phyloP scores from a whole-genome alignment of 2,888 invertebrate genomes.

The Mimas tiliae region DNA sequence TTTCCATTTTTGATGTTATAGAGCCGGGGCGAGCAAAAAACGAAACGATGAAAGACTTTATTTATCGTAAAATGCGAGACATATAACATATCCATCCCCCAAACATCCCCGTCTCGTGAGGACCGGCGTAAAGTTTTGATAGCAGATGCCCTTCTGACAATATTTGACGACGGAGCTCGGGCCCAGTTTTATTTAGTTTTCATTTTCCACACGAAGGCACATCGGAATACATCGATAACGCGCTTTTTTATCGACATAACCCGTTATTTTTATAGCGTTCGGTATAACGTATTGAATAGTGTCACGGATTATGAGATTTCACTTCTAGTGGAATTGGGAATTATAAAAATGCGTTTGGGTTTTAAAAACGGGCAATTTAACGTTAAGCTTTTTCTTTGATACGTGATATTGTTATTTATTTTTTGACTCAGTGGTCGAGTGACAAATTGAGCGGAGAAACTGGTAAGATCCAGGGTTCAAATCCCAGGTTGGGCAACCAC shows the following conservation, averaged over 20 bases:
- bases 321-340: not conserved
- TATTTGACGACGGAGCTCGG: constrained; percentile 58
- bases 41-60: constrained; percentile 17
- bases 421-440: too few relatives aligned
- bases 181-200: constrained; percentile 66
- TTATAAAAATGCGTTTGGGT: not conserved
- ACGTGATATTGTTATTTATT: too few relatives aligned
- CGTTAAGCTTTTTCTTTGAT: not conserved
- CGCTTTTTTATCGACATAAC: constrained; percentile 38
- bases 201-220: constrained; percentile 57
- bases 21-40: not conserved
- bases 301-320: constrained; percentile 22
- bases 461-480: too few relatives aligned
- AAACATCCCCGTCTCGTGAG: constrained; percentile 27
- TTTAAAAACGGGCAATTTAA: constrained; percentile 2
- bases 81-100: constrained; percentile 22
- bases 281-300: constrained; percentile 38
- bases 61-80: constrained; percentile 22
- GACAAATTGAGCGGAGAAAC: too few relatives aligned
- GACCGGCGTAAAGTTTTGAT: constrained; percentile 62
- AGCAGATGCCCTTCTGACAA: constrained; percentile 61
- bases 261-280: constrained; percentile 44
- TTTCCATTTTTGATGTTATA: not conserved
- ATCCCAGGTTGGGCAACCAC: too few relatives aligned
- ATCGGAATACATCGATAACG: constrained; percentile 35